Evolutionary conservation across 2,113 vertebrate species (phyloP).

Genomic region (Axis porcinus): DNA sequence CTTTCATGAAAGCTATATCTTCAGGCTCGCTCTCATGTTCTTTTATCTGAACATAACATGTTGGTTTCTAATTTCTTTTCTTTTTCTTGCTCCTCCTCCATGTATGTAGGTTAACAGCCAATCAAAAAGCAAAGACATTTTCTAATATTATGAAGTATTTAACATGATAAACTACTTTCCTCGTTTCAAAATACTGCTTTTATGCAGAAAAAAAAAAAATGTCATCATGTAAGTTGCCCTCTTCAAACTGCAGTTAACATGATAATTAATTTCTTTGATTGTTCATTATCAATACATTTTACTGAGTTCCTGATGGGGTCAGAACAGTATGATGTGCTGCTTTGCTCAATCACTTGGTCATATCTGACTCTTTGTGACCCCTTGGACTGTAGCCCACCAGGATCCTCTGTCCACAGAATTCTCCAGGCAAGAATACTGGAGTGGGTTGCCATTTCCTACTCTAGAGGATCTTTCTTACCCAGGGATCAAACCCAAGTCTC

Average conservation of each 20-base stretch:
- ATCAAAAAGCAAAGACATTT: slow-evolving; percentile 22
- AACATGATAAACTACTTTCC: not conserved
- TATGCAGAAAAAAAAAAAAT: not conserved
- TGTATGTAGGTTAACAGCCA: not conserved
- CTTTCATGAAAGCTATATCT: not conserved
- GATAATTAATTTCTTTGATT: not conserved
- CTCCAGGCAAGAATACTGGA: not conserved
- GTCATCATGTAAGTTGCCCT: not conserved
- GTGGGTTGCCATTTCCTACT: not conserved
- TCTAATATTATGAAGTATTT: not conserved
- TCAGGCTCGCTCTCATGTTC: not conserved
- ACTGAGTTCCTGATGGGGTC: not conserved
- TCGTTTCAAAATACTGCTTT: slow-evolving; percentile 8
- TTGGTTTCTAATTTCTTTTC: slow-evolving; percentile 22
- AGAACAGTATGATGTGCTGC: not conserved
- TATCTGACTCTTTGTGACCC: not conserved
- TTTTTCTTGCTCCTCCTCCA: not conserved
- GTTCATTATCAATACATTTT: not conserved
- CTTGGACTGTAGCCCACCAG: not conserved
- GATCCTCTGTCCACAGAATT: not conserved
- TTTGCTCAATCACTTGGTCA: not conserved
- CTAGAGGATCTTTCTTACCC: not conserved
- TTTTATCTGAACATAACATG: slow-evolving; percentile 2
- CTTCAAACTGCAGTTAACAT: not conserved
- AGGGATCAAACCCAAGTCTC: not conserved